Evolutionary conservation across 2,113 vertebrate genomes (phyloP).

Genomic region (Electrona antarctica): DNA sequence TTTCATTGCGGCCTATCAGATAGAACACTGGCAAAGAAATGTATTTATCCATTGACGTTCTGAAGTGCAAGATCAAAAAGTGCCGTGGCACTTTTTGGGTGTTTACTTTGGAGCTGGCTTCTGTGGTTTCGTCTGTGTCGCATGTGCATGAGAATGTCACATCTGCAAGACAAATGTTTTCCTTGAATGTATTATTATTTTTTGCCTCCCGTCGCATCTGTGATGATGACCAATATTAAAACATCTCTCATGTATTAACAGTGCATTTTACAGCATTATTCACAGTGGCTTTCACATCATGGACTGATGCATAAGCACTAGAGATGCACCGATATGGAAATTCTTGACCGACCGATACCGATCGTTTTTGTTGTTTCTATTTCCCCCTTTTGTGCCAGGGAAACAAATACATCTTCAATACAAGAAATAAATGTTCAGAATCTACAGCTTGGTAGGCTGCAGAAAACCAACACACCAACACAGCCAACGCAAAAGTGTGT

Average conservation of each 20-base stretch:
- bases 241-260: conserved; percentile 23
- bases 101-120: background rate
- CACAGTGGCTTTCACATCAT: conserved; percentile 25
- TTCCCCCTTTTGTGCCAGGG: no score
- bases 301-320: background rate
- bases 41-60: conserved; percentile 3
- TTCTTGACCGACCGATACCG: conserved; percentile 29
- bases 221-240: conserved; percentile 25
- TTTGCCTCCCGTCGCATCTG: conserved; percentile 24
- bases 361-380: background rate
- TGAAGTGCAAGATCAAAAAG: conserved; percentile 3
- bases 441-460: no score
- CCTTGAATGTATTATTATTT: background rate
- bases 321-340: no score
- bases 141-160: conserved; percentile 52
- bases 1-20: conserved; percentile 35
- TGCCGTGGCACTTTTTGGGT: background rate
- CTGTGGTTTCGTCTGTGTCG: conserved; percentile 41
- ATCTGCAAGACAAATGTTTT: conserved; percentile 51
- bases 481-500: no score
- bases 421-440: no score
- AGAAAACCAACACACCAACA: no score
- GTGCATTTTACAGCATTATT: conserved; percentile 30
- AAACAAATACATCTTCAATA: no score
- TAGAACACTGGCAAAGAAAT: background rate